Base-by-base conservation (phyloP, 1,140 invertebrate species). In the Drosophila triauraria region DNA sequence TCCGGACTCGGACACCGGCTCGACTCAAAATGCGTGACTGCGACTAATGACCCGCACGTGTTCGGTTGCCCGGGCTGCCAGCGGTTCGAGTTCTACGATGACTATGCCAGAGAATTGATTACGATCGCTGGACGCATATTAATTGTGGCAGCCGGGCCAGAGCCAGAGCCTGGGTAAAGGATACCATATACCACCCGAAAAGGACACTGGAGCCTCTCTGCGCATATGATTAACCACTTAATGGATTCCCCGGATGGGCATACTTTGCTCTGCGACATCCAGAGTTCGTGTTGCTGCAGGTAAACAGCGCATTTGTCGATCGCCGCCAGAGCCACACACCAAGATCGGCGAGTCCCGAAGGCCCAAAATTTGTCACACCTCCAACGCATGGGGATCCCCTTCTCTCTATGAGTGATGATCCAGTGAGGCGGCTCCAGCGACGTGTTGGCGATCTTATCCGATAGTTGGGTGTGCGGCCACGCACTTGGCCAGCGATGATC, bases 91-190 rank as follows among this genome's bases (percentile, higher is more conserved):
- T 25, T 72, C 70, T 72, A 78, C 68, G 78, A 60, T 62, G 64
- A 90, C 80, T 81, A 90, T 88, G 69, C 32, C 61, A n/a, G 46
- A 90, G 85, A 90, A 90, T 90, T 90, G 85, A 90, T 90, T 90
- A 90, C 85, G 85, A 90, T 90, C 85, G 81, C 85, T 90, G 85
- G 85, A 90, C 86, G 85, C 85, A 90, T 90, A 90, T 90, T 90
- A 90, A 90, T 90, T 90, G 85, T 85, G 81, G 75, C 50, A 43
- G 43, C 20, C 27, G 12, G 32, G 32, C 25, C 27, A 20, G n/a
- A 30, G 27, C 17, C 8, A n/a, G 15, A 51, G 58, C 27, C 78
- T 62, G 51, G 69, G 84, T 54, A 88, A 90, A 90, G 85, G 85
- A 90, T 79, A 82, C 78, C 53, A 82, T 65, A 90, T 76, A 80